Base-by-base conservation (phyloP, 1,140 invertebrate genomes). In the Manduca sexta region DNA sequence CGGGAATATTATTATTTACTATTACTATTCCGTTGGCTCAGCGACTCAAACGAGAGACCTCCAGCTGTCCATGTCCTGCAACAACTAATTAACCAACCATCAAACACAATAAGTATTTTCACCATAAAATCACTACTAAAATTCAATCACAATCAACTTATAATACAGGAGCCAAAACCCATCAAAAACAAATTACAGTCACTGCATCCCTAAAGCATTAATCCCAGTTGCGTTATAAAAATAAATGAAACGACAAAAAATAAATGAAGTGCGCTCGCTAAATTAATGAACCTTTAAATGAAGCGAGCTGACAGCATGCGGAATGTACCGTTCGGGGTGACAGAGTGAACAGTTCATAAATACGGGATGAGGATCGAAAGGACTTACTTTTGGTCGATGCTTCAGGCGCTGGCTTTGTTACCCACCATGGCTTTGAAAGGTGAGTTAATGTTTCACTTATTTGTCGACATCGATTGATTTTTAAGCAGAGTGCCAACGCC, bases 371-470 rank as follows among this genome's bases (percentile, higher is more conserved):
- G 68, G 76, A 72, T 65, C 67, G 76, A 74, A 52, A 62, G 74
- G 44, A 65, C 70, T 26, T 82, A 69, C 41, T 79, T 84, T 43
- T 84, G 73, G 78, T 74, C 76, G 17, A 69, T 82, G 73, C 70
- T 84, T 42, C 81, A 82, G 54, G 81, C 81, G 39, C 30, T 84
- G 48, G 76, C 72, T 35, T 59, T 84, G 37, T 63, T 84, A 44
- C 80, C 80, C 3, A 82, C 73, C 1, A 82, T 84, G 78, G 80
- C 80, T 39, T 59, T 82, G 10, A 84, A 82, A 74, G 80, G 80
- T 84, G 48, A 68, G 57, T 15, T 34, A 18, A 15, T 47, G 31
- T 17, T 29, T 29, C 11, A n/a, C n/a, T n/a, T n/a, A n/a, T n/a
- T n/a, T n/a, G n/a, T n/a, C n/a, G n/a, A n/a, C n/a, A n/a, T n/a